Evolutionary conservation across 2,113 vertebrate species (phyloP).

Genomic region (Thamnaconus septentrionalis): DNA sequence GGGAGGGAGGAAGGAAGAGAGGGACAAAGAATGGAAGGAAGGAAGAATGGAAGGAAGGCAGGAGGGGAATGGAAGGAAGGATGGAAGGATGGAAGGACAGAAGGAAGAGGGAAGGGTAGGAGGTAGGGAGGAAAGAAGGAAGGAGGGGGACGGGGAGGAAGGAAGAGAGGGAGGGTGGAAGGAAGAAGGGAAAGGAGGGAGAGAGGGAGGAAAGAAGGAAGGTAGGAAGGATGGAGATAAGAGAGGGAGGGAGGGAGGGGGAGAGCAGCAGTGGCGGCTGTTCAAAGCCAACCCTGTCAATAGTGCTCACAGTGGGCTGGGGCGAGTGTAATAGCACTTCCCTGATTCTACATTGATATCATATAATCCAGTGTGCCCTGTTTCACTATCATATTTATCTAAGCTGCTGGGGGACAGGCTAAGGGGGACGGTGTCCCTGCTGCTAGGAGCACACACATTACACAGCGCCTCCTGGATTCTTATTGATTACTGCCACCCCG

Average conservation of each 20-base stretch:
- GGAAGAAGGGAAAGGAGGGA: conserved; percentile 11
- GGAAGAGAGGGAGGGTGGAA: conserved; percentile 1
- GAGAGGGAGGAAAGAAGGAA: conserved; percentile 23
- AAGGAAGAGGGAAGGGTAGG: too few relatives aligned
- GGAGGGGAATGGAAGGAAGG: too few relatives aligned
- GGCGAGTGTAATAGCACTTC: conserved; percentile 75
- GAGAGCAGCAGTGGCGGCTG: conserved; percentile 32
- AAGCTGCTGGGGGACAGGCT: conserved; percentile 92
- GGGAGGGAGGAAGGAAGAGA: conserved; percentile 9
- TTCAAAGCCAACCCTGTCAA: conserved; percentile 79
- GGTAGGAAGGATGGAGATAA: conserved; percentile 19
- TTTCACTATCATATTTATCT: conserved; percentile 97
- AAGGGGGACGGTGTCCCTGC: conserved; percentile 86
- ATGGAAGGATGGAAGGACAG: too few relatives aligned
- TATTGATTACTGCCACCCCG: conserved; percentile 96
- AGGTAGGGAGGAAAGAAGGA: conserved; percentile 2
- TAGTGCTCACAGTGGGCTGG: conserved; percentile 79
- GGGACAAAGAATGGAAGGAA: background rate
- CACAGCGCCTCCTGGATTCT: conserved; percentile 89
- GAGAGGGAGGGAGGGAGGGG: conserved; percentile 4
- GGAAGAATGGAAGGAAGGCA: too few relatives aligned
- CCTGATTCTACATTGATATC: conserved; percentile 88
- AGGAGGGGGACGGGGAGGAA: conserved; percentile 1
- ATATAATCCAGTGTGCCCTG: conserved; percentile 88
- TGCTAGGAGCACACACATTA: conserved; percentile 91